Conservation (phyloP, 2,888 invertebrate genomes). For the Meteorus cinctellus region DNA sequence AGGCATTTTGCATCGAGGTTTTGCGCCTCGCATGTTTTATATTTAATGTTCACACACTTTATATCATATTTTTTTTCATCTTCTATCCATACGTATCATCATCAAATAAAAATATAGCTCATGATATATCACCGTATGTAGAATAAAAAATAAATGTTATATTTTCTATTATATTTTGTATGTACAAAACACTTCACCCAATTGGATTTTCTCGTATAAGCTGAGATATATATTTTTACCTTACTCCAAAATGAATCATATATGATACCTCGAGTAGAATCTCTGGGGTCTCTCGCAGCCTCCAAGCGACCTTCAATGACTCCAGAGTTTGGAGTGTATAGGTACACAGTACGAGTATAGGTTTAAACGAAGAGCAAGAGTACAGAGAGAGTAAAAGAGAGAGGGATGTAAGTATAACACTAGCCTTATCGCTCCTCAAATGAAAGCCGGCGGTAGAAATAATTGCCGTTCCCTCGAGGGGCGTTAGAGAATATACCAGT, state of each 20-base stretch:
- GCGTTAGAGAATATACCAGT: slow-evolving; percentile 16
- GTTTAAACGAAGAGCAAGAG: not conserved
- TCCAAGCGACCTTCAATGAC: slow-evolving; percentile 32
- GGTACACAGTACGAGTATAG: slow-evolving; percentile 38
- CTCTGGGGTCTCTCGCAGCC: slow-evolving; percentile 31
- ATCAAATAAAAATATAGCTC: slow-evolving; percentile 20
- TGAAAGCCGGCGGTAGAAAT: slow-evolving; percentile 54
- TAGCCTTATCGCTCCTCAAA: slow-evolving; percentile 42
- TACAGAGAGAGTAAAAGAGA: not conserved
- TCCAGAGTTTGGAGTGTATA: slow-evolving; percentile 22
- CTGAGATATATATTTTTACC: slow-evolving; percentile 16
- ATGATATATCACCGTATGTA: slow-evolving; percentile 4
- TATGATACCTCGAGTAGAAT: slow-evolving; percentile 26
- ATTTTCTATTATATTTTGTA: slow-evolving; percentile 13
- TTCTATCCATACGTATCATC: not conserved
- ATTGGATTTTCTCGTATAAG: slow-evolving; percentile 21
- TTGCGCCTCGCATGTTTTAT: not conserved
- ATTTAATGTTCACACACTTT: not conserved
- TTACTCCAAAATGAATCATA: slow-evolving; percentile 26
- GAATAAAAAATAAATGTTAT: not conserved
- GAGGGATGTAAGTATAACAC: slow-evolving; percentile 2
- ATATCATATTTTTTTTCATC: not conserved
- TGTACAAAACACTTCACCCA: slow-evolving; percentile 24
- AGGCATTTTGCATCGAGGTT: not conserved
- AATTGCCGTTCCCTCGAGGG: slow-evolving; percentile 49